Percentiles rank a stretch among this genome's conserved stretches.
Evolutionary conservation across 2,113 vertebrate genomes (phyloP).

Genomic region (Lycaon pictus): DNA sequence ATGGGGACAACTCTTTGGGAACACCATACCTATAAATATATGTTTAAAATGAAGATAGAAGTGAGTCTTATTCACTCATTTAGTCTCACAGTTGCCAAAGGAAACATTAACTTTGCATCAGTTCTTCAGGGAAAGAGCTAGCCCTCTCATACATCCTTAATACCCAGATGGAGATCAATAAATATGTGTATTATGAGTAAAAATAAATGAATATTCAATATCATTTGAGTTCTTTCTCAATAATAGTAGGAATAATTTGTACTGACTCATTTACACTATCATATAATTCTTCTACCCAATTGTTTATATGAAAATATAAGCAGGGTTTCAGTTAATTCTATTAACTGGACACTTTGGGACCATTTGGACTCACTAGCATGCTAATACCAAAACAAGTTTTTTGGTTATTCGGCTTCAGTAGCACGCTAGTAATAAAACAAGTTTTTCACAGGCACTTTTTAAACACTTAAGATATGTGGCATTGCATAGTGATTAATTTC

Average conservation of each 20-base stretch:
- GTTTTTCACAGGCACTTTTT: background rate
- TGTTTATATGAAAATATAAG: background rate
- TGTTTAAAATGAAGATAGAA: background rate
- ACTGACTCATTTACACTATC: background rate
- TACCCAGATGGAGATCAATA: background rate
- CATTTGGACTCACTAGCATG: background rate
- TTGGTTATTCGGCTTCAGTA: background rate
- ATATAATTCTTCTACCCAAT: background rate
- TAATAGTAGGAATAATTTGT: background rate
- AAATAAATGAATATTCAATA: background rate
- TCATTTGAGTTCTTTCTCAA: background rate
- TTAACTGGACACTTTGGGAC: background rate
- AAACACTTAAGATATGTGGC: background rate
- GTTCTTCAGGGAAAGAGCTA: background rate
- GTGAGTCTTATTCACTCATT: background rate
- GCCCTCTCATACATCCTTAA: background rate
- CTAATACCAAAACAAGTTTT: background rate
- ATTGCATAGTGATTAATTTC: background rate
- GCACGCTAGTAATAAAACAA: background rate
- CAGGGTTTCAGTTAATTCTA: background rate
- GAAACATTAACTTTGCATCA: background rate
- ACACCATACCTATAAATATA: background rate
- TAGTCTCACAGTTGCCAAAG: background rate
- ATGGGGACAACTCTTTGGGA: background rate
- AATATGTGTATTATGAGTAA: background rate